A percentile compares a stretch with the other conserved stretches of the same genome.
Evolutionary conservation across 2,888 invertebrate species (phyloP).

Genomic region (Sisyra nigra): DNA sequence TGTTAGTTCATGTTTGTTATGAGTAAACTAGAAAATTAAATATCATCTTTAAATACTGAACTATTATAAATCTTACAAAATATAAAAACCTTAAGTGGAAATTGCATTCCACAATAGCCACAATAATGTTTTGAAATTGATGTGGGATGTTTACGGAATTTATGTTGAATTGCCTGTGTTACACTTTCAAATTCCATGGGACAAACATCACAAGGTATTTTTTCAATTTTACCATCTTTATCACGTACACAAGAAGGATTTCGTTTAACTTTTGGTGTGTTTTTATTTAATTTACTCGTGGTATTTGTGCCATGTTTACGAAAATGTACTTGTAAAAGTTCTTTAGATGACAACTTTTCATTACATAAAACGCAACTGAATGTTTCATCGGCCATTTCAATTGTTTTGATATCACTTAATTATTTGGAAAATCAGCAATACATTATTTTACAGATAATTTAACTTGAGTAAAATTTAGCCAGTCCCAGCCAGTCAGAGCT

Average conservation of each 20-base stretch:
- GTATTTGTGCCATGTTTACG: slow-evolving; percentile 47
- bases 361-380: slow-evolving; percentile 14
- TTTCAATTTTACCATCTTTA: slow-evolving; percentile 23
- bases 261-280: slow-evolving; percentile 15
- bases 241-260: slow-evolving; percentile 17
- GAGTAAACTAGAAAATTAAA: slow-evolving; percentile 31
- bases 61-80: background rate
- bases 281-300: slow-evolving; percentile 36
- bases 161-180: slow-evolving; percentile 48
- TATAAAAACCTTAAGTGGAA: slow-evolving; percentile 39
- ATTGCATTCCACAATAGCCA: slow-evolving; percentile 49
- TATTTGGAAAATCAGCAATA: background rate
- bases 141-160: slow-evolving; percentile 45
- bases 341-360: slow-evolving; percentile 23
- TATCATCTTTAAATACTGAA: background rate
- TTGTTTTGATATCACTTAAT: background rate
- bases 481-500: background rate
- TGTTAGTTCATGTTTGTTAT: slow-evolving; percentile 37
- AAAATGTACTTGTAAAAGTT: slow-evolving; percentile 40
- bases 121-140: slow-evolving; percentile 47
- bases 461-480: background rate
- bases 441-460: background rate
- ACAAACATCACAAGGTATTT: slow-evolving; percentile 42
- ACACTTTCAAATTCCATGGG: slow-evolving; percentile 37
- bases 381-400: slow-evolving; percentile 5